A percentile compares a stretch with the other conserved stretches of the same genome.
Evolutionary conservation across 2,888 invertebrate species (phyloP).

Genomic region (Drosophila kanekoi): DNA sequence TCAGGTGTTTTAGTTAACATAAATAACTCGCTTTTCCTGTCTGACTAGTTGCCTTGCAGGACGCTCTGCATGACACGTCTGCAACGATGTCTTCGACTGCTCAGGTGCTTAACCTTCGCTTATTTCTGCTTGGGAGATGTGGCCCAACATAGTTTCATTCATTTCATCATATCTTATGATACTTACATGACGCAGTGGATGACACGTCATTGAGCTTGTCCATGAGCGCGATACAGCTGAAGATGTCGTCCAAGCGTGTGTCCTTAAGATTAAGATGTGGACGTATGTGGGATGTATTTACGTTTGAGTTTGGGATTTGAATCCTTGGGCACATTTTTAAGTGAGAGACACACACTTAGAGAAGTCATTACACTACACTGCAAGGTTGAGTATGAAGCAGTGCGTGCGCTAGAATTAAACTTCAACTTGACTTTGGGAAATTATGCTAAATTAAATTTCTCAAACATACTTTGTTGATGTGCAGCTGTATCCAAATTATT

Average conservation of each 20-base stretch:
- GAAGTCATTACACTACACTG: too few species aligned
- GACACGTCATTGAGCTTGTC: not conserved
- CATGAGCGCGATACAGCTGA: not conserved
- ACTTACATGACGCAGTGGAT: not conserved
- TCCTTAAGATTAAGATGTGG: not conserved
- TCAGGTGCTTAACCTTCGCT: too few species aligned
- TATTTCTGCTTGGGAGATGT: too few species aligned
- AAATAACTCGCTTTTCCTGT: not conserved
- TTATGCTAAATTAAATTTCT: constrained; percentile 6
- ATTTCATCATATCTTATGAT: too few species aligned
- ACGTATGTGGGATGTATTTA: not conserved
- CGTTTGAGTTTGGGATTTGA: not conserved
- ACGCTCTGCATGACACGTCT: not conserved
- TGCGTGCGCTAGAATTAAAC: not conserved
- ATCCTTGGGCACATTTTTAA: too few species aligned
- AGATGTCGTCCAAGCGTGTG: not conserved
- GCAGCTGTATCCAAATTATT: constrained; percentile 6
- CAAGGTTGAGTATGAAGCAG: not conserved
- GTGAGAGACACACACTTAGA: too few species aligned
- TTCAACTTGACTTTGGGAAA: constrained; percentile 5
- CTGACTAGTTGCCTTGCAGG: not conserved
- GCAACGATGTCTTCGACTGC: not conserved
- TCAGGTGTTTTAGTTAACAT: too few species aligned
- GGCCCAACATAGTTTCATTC: too few species aligned
- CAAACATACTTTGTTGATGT: constrained; percentile 3